Evolutionary conservation across 2,888 invertebrate species (phyloP).

Genomic region (Ophion slaviceki): DNA sequence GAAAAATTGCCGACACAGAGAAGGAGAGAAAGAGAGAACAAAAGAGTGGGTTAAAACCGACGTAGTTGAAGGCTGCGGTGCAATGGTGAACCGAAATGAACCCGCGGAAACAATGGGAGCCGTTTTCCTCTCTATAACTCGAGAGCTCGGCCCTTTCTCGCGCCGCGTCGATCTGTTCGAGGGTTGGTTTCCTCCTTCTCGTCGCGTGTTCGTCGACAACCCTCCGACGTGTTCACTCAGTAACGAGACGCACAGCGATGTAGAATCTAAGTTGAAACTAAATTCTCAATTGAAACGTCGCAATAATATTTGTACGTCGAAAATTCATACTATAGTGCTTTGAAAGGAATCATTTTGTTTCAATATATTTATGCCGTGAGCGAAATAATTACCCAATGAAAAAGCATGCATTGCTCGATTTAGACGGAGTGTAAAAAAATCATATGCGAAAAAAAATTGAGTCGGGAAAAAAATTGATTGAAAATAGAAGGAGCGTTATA

Average conservation of each 20-base stretch:
- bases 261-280: neutral
- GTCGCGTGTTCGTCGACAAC: neutral
- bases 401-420: too few relatives aligned
- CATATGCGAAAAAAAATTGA: too few relatives aligned
- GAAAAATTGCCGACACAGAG: slow-evolving; percentile 31
- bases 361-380: neutral
- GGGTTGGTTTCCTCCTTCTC: slow-evolving; percentile 24
- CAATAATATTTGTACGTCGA: neutral
- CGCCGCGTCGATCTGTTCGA: slow-evolving; percentile 30
- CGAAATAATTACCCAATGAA: neutral
- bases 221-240: slow-evolving; percentile 5
- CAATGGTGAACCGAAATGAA: slow-evolving; percentile 57
- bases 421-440: too few relatives aligned
- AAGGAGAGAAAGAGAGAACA: slow-evolving; percentile 18
- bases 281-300: neutral
- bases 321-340: neutral
- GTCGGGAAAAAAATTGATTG: too few relatives aligned
- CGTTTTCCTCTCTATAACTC: slow-evolving; percentile 27
- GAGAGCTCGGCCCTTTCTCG: slow-evolving; percentile 16
- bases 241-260: slow-evolving; percentile 22
- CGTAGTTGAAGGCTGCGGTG: slow-evolving; percentile 51
- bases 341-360: neutral
- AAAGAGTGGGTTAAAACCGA: slow-evolving; percentile 20
- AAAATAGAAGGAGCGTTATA: too few relatives aligned
- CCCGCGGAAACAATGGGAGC: slow-evolving; percentile 55